phyloP scores from a whole-genome alignment of 1,140 invertebrate species.

The Cryptotermes secundus region DNA sequence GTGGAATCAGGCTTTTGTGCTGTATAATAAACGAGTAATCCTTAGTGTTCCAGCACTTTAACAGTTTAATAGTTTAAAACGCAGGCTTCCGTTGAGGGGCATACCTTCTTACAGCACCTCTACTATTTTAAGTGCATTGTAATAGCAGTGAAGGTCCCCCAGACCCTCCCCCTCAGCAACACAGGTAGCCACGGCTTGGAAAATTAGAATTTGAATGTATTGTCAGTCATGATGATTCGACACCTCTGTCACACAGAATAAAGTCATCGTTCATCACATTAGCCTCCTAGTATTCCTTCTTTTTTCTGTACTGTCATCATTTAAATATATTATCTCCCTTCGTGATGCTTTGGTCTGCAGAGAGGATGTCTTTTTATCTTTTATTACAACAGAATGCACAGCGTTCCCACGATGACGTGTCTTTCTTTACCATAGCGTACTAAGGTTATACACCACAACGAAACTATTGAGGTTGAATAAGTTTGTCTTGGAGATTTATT shows the following conservation, averaged over 20 bases:
- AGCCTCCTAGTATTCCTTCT: background rate
- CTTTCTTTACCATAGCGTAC: background rate
- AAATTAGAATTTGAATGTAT: background rate
- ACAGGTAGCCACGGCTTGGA: too few relatives aligned
- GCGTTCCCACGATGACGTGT: background rate
- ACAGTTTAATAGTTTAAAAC: background rate
- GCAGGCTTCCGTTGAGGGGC: background rate
- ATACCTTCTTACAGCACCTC: background rate
- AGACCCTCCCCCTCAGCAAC: too few relatives aligned
- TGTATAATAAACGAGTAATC: too few relatives aligned
- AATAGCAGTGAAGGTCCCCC: too few relatives aligned
- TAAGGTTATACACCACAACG: background rate
- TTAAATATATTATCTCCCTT: conserved; percentile 3
- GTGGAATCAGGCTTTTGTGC: too few relatives aligned
- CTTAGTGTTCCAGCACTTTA: background rate
- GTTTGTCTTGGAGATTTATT: background rate
- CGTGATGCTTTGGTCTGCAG: background rate
- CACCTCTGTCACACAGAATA: conserved; percentile 7
- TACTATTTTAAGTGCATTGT: too few relatives aligned
- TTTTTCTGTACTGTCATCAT: conserved; percentile 6
- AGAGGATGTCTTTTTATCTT: background rate
- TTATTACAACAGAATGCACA: background rate
- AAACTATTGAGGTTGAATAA: background rate
- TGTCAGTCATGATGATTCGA: conserved; percentile 9
- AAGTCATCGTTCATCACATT: background rate